phyloP scores from a whole-genome alignment of 92 coral and sea anemone species.

The Metridium senile region DNA sequence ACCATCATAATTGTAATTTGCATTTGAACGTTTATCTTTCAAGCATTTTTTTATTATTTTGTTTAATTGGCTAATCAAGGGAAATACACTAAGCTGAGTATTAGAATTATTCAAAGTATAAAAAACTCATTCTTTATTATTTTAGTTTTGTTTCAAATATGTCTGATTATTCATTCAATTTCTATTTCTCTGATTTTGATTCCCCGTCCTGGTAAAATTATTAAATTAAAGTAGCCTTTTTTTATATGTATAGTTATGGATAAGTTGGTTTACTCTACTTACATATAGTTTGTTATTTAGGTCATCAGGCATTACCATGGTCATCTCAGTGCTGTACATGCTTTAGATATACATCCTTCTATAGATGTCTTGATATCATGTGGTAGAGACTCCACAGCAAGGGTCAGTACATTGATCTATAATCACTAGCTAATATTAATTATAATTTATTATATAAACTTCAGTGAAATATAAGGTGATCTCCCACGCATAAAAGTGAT shows the following conservation, averaged over 20 bases:
- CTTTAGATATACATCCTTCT: slow-evolving; percentile 91
- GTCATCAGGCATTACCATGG: slow-evolving; percentile 98
- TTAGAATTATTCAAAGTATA: too few species aligned
- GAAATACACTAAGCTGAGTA: too few species aligned
- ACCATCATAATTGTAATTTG: too few species aligned
- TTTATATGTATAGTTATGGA: background rate
- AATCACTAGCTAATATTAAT: background rate
- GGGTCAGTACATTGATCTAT: slow-evolving; percentile 60
- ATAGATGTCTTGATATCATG: slow-evolving; percentile 93
- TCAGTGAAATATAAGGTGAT: background rate
- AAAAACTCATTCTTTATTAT: too few species aligned
- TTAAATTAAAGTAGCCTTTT: too few species aligned
- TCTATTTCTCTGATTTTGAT: too few species aligned
- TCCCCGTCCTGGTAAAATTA: too few species aligned
- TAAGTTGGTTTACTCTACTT: background rate
- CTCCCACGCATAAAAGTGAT: background rate
- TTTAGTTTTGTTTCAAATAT: too few species aligned
- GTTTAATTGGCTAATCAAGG: too few species aligned
- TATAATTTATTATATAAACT: background rate
- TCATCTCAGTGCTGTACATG: slow-evolving; percentile 95
- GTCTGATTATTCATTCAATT: too few species aligned
- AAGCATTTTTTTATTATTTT: too few species aligned
- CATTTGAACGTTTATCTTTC: too few species aligned
- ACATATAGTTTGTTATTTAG: slow-evolving; percentile 25
- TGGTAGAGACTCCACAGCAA: slow-evolving; percentile 98